phyloP scores from a whole-genome alignment of 2,888 invertebrate genomes.

The Machimus rusticus region DNA sequence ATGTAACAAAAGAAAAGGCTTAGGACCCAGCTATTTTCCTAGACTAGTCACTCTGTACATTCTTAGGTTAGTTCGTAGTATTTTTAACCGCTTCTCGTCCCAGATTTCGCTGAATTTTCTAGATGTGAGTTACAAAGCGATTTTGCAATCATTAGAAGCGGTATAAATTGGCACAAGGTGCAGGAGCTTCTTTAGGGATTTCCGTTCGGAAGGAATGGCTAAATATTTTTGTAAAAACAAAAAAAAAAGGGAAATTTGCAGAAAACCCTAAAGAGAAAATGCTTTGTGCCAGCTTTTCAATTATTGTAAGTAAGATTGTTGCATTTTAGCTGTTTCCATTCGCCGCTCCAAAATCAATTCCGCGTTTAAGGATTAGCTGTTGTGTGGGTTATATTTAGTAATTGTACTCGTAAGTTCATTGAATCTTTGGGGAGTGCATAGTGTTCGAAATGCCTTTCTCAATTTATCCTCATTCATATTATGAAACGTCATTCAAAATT shows the following conservation, averaged over 20 bases:
- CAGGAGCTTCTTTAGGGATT: neutral
- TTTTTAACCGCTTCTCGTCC: conserved; percentile 21
- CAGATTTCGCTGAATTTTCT: neutral
- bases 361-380: neutral
- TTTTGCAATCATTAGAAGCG: neutral
- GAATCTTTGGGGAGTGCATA: neutral
- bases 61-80: neutral
- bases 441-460: neutral
- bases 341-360: neutral
- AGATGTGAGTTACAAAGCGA: neutral
- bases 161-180: neutral
- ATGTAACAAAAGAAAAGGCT: neutral
- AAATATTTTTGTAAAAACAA: neutral
- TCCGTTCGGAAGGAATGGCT: neutral
- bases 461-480: too few relatives aligned
- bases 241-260: neutral
- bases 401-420: neutral
- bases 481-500: too few relatives aligned
- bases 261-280: neutral
- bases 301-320: neutral
- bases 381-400: neutral
- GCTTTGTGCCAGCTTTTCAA: neutral
- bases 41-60: neutral
- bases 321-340: neutral
- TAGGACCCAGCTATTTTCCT: neutral